Evolutionary conservation across 2,797 vertebrate genomes (phyloP).

Genomic region (Pteropus rufus): DNA sequence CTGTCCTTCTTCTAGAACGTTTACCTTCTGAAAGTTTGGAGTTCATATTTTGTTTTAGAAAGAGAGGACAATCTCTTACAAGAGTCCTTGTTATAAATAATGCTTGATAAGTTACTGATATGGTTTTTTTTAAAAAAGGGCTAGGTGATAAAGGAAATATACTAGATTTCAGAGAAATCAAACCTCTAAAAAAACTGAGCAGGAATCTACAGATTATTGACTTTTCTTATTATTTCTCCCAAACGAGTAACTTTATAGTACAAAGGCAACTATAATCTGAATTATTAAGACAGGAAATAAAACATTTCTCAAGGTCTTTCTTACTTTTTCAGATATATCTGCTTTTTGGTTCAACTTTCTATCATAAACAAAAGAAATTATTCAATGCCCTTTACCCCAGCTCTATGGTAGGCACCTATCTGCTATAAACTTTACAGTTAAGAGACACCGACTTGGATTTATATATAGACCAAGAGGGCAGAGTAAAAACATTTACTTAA

Average conservation of each 20-base stretch:
- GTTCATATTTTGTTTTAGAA: constrained; percentile 7
- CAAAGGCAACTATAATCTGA: not conserved
- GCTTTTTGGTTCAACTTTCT: not conserved
- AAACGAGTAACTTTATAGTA: not conserved
- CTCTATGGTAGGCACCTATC: not conserved
- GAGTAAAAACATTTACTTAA: not conserved
- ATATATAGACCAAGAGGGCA: not conserved
- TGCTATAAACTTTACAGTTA: not conserved
- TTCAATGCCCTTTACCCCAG: not conserved
- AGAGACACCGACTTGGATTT: not conserved
- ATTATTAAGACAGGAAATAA: not conserved
- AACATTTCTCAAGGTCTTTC: constrained; percentile 15
- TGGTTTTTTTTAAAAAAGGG: not conserved
- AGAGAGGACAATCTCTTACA: not conserved
- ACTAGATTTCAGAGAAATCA: constrained; percentile 17
- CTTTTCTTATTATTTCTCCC: not conserved
- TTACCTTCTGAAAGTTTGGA: not conserved
- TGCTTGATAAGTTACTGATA: not conserved
- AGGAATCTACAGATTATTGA: not conserved
- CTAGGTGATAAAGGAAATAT: not conserved
- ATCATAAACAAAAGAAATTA: constrained; percentile 9
- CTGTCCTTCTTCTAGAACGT: not conserved
- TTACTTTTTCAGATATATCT: not conserved
- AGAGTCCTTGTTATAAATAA: not conserved
- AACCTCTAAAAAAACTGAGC: not conserved